These are phyloP conservation scores for Porites divaricata DNA, from an alignment of 92 coral and sea anemone genomes.

Conservation along the genomic window DNA sequence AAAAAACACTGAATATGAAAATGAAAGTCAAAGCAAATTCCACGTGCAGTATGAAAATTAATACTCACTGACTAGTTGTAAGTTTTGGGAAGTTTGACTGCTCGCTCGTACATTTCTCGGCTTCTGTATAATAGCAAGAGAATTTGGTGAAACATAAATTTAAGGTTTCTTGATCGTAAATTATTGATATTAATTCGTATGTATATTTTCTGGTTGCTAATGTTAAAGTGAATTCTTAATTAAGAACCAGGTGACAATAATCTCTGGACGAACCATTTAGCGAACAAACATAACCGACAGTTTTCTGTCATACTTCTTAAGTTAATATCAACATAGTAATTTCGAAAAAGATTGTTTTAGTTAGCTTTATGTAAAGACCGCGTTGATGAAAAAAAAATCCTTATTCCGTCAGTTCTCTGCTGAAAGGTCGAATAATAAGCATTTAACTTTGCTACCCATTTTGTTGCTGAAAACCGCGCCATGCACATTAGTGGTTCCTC, in stretches of 20 bases:
- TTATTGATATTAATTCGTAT: constrained; percentile 31
- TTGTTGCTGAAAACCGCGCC: background rate
- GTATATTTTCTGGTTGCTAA: constrained; percentile 29
- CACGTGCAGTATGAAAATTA: background rate
- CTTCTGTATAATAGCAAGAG: background rate
- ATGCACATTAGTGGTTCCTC: background rate
- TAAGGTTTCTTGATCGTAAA: constrained; percentile 12
- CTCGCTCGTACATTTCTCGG: background rate
- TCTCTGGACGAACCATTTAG: background rate
- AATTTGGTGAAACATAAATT: constrained; percentile 24
- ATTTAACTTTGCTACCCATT: background rate
- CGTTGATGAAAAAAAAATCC: background rate
- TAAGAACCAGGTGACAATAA: constrained; percentile 25
- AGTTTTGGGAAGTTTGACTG: background rate
- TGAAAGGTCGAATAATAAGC: background rate
- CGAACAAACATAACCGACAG: background rate
- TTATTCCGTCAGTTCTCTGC: background rate
- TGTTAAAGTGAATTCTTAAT: constrained; percentile 36
- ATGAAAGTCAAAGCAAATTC: no score
- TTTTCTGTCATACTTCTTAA: constrained; percentile 15
- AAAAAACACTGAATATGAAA: background rate
- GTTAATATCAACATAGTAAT: background rate
- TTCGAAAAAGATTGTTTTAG: background rate
- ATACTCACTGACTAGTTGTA: background rate
- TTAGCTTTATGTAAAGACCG: background rate